A percentile compares a stretch with the other conserved stretches of the same genome.
phyloP scores from a whole-genome alignment of 2,888 invertebrate genomes.

The Calameuta pallipes region DNA sequence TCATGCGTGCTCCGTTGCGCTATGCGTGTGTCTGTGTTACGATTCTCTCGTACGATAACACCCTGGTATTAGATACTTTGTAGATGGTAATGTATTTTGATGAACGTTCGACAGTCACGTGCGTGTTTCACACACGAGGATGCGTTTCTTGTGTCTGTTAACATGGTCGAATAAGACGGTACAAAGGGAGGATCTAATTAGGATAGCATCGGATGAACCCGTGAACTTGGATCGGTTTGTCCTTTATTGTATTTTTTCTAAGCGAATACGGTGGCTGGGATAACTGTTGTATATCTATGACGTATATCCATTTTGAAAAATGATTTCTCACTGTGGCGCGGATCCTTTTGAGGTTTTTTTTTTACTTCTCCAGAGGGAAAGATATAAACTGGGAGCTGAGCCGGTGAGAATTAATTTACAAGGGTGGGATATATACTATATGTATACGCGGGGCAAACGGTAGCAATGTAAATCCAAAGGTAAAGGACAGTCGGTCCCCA shows the following conservation, averaged over 20 bases:
- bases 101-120: background rate
- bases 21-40: background rate
- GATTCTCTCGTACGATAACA: background rate
- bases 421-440: background rate
- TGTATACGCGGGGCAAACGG: background rate
- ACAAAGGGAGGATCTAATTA: background rate
- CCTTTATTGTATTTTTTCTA: background rate
- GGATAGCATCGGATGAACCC: background rate
- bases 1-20: background rate
- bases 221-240: background rate
- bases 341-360: background rate
- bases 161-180: background rate
- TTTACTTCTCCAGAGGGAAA: background rate
- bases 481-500: background rate
- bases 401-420: background rate
- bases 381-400: background rate
- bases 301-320: background rate
- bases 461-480: background rate
- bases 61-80: background rate
- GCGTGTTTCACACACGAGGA: background rate
- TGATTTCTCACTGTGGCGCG: background rate
- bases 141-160: background rate
- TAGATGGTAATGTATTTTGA: background rate
- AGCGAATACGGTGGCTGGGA: background rate
- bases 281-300: background rate